Evolutionary conservation across 2,888 invertebrate genomes (phyloP).

Genomic region (Boloria selene): DNA sequence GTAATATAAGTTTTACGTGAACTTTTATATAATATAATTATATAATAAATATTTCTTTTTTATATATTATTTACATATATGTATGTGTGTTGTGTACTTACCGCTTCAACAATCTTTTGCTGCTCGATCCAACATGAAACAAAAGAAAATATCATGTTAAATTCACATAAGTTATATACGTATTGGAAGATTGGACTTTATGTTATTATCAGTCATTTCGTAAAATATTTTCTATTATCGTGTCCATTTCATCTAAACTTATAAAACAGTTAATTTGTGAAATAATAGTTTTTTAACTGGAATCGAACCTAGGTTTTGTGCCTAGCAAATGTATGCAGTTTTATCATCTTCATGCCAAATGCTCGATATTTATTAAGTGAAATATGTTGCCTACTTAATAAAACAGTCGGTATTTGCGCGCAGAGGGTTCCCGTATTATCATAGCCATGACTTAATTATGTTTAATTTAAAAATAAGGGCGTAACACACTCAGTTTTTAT

Average conservation of each 20-base stretch:
- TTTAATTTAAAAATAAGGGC: slow-evolving; percentile 16
- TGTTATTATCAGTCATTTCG: not conserved
- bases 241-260: too few species aligned
- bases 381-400: slow-evolving; percentile 6
- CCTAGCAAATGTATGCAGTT: too few species aligned
- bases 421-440: slow-evolving; percentile 10
- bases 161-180: not conserved
- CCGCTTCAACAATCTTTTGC: slow-evolving; percentile 66
- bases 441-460: slow-evolving; percentile 13
- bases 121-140: slow-evolving; percentile 63
- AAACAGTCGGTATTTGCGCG: slow-evolving; percentile 8
- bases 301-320: too few species aligned
- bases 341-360: too few species aligned
- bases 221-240: not conserved
- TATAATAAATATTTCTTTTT: too few species aligned
- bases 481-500: not conserved
- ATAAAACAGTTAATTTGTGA: too few species aligned
- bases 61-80: too few species aligned
- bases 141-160: slow-evolving; percentile 46
- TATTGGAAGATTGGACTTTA: not conserved
- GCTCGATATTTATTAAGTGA: slow-evolving; percentile 2
- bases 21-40: too few species aligned
- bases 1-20: too few species aligned
- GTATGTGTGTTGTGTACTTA: slow-evolving; percentile 53
- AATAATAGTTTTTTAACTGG: too few species aligned